Evolutionary conservation across 2,888 invertebrate genomes (phyloP), one percentile per base, ranked within the genome.

Genomic region (Schizotus pectinicornis): DNA sequence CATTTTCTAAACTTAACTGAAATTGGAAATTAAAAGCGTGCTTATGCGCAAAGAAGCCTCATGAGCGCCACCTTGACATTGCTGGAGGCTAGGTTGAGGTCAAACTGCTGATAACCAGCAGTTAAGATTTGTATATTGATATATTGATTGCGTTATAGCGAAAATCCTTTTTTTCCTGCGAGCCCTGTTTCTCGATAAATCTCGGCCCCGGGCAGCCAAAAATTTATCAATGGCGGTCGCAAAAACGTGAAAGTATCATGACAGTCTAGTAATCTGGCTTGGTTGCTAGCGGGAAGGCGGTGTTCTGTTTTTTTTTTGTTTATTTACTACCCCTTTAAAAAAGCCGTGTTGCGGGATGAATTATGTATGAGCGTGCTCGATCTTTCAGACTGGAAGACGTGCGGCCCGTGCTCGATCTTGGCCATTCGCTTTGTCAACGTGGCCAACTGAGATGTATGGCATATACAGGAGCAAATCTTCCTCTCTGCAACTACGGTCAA

Each of bases 281-380:
- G 43, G 3, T 45, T 12, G 45, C 37, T 34, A 37, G 46, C 33
- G 42, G 46, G 39, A 38, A 52, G 43, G 43, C 43, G 31, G 42
- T 36, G n/a, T 34, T 35, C 13, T 34, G 47, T 13, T 41, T 41
- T 7, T 47, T 57, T 57, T 57, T 52, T 47, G 52, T 52, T 52
- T 57, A 57, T 51, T 57, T 46, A 35, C 52, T 47, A 47, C 56
- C 52, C 50, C 56, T 52, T 59, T 60, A 53, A 63, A 59, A 64
- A 65, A 61, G 56, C 49, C 47, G 56, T 60, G 58, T 52, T 51
- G 59, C 54, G 37, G 22, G 32, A 59, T 65, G 65, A 65, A 65
- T 65, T 62, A 65, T 65, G 59, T 57, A 65, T 65, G 59, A 62
- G 54, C 12, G 7, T 9, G 49, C 41, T 41, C 54, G 59, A 55